Percentiles rank a stretch among this genome's conserved stretches.
Conservation (phyloP, 1,140 invertebrate species). For the Caerostris darwini region DNA sequence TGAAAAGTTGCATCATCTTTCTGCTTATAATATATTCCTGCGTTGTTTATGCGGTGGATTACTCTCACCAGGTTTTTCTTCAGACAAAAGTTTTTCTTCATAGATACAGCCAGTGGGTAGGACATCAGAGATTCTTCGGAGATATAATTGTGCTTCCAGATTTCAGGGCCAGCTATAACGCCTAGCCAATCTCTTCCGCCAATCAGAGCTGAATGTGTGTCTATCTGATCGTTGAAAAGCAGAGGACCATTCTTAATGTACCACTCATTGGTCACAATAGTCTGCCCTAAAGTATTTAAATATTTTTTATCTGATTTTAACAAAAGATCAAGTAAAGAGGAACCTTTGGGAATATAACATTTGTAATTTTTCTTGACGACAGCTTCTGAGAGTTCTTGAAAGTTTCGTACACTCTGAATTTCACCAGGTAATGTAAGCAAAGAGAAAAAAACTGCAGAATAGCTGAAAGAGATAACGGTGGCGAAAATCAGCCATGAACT, state of each 20-base stretch:
- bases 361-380: neutral
- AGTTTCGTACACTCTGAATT: neutral
- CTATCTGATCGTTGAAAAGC: neutral
- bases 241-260: neutral
- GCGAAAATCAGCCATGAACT: neutral
- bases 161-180: neutral
- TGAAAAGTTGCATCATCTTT: neutral
- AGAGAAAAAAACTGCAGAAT: slow-evolving; percentile 10
- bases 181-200: neutral
- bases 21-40: neutral
- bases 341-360: neutral
- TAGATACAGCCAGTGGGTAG: neutral
- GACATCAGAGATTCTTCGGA: neutral
- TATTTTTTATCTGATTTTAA: neutral
- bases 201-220: neutral
- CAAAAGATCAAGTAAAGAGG: neutral
- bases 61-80: neutral
- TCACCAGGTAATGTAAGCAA: neutral
- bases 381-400: slow-evolving; percentile 4
- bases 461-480: neutral
- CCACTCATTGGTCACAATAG: neutral
- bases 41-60: neutral
- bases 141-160: neutral
- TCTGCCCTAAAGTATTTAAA: neutral
- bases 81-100: slow-evolving; percentile 2